phyloP scores from a whole-genome alignment of 1,140 invertebrate genomes.

The Zaprionus inermis region DNA sequence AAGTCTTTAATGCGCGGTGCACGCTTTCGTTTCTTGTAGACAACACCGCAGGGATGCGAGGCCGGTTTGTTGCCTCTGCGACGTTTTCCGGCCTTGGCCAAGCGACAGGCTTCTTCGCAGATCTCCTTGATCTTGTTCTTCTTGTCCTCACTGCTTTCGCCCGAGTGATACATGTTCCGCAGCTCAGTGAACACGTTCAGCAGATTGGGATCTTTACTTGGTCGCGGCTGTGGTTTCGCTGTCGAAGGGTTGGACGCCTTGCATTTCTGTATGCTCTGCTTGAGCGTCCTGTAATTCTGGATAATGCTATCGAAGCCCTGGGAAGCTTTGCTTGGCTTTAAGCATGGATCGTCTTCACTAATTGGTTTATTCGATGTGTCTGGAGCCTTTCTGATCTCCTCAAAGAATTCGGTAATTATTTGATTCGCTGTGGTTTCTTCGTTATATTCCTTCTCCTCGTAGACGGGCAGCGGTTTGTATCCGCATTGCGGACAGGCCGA shows the following conservation, averaged over 20 bases:
- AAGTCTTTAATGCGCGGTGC: neutral
- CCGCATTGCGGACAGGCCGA: constrained; percentile 74
- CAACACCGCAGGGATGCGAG: neutral
- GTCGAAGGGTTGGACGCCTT: neutral
- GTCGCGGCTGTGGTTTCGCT: neutral
- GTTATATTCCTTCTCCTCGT: constrained; percentile 63
- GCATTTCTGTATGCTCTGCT: constrained; percentile 45
- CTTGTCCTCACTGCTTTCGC: neutral
- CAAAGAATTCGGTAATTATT: constrained; percentile 52
- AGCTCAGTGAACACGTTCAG: constrained; percentile 65
- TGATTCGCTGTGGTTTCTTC: constrained; percentile 63
- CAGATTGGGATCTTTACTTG: constrained; percentile 23
- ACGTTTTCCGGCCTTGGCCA: constrained; percentile 27
- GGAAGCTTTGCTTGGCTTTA: constrained; percentile 8
- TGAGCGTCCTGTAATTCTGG: constrained; percentile 39
- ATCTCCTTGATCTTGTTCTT: constrained; percentile 39
- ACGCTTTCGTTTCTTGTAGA: constrained; percentile 19
- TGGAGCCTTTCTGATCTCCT: neutral
- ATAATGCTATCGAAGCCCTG: constrained; percentile 56
- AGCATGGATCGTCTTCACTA: neutral
- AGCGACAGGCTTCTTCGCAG: constrained; percentile 49
- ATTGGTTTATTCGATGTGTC: neutral
- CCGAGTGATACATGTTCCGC: constrained; percentile 47
- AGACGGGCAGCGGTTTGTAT: constrained; percentile 67
- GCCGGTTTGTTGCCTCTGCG: neutral